Base-by-base conservation (phyloP, 30 jellyfish, hydroid and myxozoan genomes). In the Aurelia coerulea region DNA sequence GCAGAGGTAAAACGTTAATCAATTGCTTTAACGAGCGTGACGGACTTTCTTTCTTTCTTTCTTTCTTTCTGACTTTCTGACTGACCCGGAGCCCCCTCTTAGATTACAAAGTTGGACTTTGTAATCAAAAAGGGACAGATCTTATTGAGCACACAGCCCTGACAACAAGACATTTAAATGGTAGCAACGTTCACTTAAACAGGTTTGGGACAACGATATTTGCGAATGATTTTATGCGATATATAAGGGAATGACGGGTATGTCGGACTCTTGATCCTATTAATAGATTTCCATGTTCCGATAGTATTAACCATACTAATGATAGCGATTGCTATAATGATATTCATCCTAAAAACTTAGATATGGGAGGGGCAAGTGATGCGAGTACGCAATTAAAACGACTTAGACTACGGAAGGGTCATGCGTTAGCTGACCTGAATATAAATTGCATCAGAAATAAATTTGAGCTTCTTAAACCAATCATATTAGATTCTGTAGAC, bases 131-230 rank as follows among this genome's bases (percentile, higher is more conserved):
- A 68, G 66, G 65, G 62, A 54, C 65, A 12, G 82, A 76, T 68
- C 76, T 70, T 17, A 84, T 84, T 62, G 62, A 69, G 50, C 87
- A 84, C 80, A 59, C 59, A 13, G 67, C 64, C 50, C 73, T 84
- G 49, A 51, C 60, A 33, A 72, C 73, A 71, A 42, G 83, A n/a
- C 87, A 84, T 59, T 62, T 84, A 3, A 84, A 71, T 52, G 89
- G 89, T 37, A 85, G 94, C 66, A 85, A 85, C 78, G 89, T 85
- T 41, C 83, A 74, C 84, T 65, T 85, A 76, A 74, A 74, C 70
- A 63, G 85, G 29, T 56, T 68, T 74, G 82, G 94, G 76, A 85
- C 94, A 17, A 75, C 85, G 39, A 73, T 59, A 49, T 16, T 85
- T 42, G 79, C 87, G 70, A 84, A 60, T 15, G 79, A 77, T 39